Evolutionary conservation across 2,888 invertebrate genomes (phyloP).

Genomic region (Caenorhabditis afra): DNA sequence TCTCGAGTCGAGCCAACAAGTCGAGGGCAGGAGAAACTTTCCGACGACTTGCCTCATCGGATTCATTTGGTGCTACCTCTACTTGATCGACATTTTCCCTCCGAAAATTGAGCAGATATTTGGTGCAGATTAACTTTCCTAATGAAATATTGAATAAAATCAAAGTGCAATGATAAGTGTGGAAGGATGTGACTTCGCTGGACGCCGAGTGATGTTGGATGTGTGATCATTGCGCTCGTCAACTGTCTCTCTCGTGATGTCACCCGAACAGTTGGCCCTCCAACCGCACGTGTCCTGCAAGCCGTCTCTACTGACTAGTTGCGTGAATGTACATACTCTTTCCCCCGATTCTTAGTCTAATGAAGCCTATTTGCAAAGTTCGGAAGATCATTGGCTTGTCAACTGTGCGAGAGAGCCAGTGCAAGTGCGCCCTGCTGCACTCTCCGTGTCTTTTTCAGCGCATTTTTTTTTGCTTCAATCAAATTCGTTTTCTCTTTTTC

Average conservation of each 20-base stretch:
- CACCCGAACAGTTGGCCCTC: constrained; percentile 20
- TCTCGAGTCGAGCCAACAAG: too few relatives aligned
- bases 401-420: neutral
- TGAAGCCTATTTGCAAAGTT: too few relatives aligned
- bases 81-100: too few relatives aligned
- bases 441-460: constrained; percentile 1
- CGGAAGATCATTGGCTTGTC: too few relatives aligned
- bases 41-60: too few relatives aligned
- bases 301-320: neutral
- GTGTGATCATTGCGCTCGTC: constrained; percentile 28
- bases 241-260: constrained; percentile 7
- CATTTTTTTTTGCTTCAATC: neutral
- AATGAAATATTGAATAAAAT: too few relatives aligned
- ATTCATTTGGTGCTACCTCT: too few relatives aligned
- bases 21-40: too few relatives aligned
- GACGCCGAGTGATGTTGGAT: constrained; percentile 30
- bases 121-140: too few relatives aligned
- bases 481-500: constrained; percentile 9
- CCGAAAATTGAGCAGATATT: too few relatives aligned
- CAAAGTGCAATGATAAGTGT: too few relatives aligned
- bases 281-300: constrained; percentile 10
- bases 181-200: neutral
- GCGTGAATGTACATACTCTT: neutral
- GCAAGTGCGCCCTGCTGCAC: constrained; percentile 19
- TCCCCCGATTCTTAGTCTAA: too few relatives aligned